Conservation (phyloP, 2,888 invertebrate genomes). For the Ophioninae sp. region DNA sequence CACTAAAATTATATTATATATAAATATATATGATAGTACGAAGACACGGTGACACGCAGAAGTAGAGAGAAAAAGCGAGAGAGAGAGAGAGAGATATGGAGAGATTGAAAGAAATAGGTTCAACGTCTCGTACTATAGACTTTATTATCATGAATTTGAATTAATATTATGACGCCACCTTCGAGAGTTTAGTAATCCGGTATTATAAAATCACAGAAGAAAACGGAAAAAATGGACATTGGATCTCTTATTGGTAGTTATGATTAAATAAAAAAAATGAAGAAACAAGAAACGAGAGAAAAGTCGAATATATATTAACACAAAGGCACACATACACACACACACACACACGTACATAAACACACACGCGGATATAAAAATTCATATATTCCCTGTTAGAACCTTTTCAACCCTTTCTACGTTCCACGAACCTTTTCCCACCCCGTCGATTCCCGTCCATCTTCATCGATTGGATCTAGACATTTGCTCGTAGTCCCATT, state of each 20-base stretch:
- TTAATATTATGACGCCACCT: slow-evolving; percentile 77
- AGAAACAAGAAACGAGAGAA: slow-evolving; percentile 62
- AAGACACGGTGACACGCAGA: background rate
- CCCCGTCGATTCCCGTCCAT: slow-evolving; percentile 67
- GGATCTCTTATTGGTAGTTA: slow-evolving; percentile 77
- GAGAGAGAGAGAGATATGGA: background rate
- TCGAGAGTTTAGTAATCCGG: slow-evolving; percentile 76
- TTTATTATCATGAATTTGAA: slow-evolving; percentile 79
- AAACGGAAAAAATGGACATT: slow-evolving; percentile 65
- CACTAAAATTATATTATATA: slow-evolving; percentile 68
- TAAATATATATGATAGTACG: slow-evolving; percentile 72
- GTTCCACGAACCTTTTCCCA: slow-evolving; percentile 49
- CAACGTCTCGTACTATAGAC: slow-evolving; percentile 78
- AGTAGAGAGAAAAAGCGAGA: background rate
- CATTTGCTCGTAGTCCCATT: slow-evolving; percentile 68
- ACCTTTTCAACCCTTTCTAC: slow-evolving; percentile 64
- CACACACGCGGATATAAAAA: background rate
- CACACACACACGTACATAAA: slow-evolving; percentile 63
- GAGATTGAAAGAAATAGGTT: slow-evolving; percentile 68
- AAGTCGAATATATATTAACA: slow-evolving; percentile 70
- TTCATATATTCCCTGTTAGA: slow-evolving; percentile 74
- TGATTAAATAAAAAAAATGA: slow-evolving; percentile 70
- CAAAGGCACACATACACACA: background rate
- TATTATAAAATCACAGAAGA: slow-evolving; percentile 66
- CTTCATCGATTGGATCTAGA: slow-evolving; percentile 71